Conservation (phyloP, 2,888 invertebrate species). For the Leucozona laternaria region DNA sequence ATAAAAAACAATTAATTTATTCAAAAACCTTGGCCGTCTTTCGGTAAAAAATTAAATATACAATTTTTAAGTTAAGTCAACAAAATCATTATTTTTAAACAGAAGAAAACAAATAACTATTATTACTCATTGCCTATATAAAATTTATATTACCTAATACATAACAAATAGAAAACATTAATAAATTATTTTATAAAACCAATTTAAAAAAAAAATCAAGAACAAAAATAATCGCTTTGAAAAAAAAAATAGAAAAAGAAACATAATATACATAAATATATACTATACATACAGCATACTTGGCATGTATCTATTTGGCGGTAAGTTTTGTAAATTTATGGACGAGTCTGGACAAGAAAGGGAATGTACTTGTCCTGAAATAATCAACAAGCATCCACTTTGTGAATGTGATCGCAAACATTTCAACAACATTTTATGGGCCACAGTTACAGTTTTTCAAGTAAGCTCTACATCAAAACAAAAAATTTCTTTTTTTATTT, state of each 20-base stretch:
- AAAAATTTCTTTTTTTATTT: conserved; percentile 49
- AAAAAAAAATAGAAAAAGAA: conserved; percentile 53
- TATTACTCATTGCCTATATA: conserved; percentile 39
- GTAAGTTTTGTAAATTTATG: conserved; percentile 99
- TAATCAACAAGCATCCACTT: conserved; percentile 93
- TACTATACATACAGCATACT: conserved; percentile 91
- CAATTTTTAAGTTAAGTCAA: conserved; percentile 22
- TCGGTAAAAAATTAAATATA: conserved; percentile 6
- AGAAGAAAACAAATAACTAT: conserved; percentile 53
- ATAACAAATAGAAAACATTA: conserved; percentile 74
- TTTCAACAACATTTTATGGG: conserved; percentile 99
- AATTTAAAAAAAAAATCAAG: conserved; percentile 53
- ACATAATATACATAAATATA: conserved; percentile 76
- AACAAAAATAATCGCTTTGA: conserved; percentile 55
- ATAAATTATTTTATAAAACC: conserved; percentile 63
- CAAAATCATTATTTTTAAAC: conserved; percentile 36
- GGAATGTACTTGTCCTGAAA: conserved; percentile 97
- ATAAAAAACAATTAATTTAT: conserved; percentile 3
- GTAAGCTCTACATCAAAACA: conserved; percentile 86
- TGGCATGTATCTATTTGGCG: conserved; percentile 99
- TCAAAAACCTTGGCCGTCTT: neutral
- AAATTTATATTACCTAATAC: conserved; percentile 39
- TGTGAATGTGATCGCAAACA: conserved; percentile 99
- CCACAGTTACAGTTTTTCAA: conserved; percentile 98
- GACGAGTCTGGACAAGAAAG: conserved; percentile 92